A percentile compares a stretch with the other conserved stretches of the same genome.
Evolutionary conservation across 2,797 vertebrate genomes (phyloP).

Genomic region (Microctenopoma stevenorrisi): DNA sequence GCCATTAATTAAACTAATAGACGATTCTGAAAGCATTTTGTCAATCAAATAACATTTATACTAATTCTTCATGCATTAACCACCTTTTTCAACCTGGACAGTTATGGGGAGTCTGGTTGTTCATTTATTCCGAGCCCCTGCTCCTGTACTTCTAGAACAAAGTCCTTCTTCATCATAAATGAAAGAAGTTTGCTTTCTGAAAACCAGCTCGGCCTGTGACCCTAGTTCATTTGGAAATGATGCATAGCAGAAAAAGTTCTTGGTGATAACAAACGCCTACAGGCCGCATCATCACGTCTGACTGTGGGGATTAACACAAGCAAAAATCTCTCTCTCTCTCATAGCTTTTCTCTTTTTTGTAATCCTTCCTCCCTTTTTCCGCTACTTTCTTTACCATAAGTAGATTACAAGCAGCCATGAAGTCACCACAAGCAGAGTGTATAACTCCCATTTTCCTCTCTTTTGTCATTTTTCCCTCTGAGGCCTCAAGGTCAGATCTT

Average conservation of each 20-base stretch:
- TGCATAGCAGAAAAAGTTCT: not conserved
- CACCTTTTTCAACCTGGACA: too few species aligned
- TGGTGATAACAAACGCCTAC: constrained; percentile 12
- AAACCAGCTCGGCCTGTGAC: not conserved
- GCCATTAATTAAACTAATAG: not conserved
- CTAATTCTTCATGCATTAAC: too few species aligned
- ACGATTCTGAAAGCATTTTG: too few species aligned
- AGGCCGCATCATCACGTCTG: constrained; percentile 5
- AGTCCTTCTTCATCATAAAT: not conserved
- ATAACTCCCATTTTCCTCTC: constrained; percentile 45
- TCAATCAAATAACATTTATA: not conserved
- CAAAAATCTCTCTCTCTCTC: not conserved
- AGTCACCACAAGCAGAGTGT: constrained; percentile 53
- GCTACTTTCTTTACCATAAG: constrained; percentile 27
- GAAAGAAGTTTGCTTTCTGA: not conserved
- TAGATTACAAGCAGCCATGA: constrained; percentile 45
- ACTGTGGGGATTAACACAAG: constrained; percentile 5
- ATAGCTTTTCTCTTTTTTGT: not conserved
- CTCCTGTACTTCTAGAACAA: not conserved
- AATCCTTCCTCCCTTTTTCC: not conserved
- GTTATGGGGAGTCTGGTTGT: too few species aligned
- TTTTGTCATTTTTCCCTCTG: constrained; percentile 47
- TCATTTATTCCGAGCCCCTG: too few species aligned
- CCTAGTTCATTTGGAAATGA: not conserved
- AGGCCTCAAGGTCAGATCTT: constrained; percentile 48